Percentiles rank a stretch among this genome's conserved stretches.
phyloP scores from a whole-genome alignment of 2,888 invertebrate genomes.

The Erebia palarica region DNA sequence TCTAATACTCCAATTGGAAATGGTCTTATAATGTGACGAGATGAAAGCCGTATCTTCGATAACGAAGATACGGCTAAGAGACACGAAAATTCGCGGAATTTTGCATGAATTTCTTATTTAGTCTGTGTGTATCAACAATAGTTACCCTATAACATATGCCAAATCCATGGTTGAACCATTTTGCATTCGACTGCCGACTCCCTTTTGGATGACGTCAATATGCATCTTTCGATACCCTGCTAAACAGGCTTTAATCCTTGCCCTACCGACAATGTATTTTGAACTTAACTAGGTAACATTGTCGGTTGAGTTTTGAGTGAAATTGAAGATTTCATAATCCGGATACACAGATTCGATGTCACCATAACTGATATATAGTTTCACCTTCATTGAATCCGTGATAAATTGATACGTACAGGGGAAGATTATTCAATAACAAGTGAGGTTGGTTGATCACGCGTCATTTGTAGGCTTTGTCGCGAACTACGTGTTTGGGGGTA shows the following conservation, averaged over 20 bases:
- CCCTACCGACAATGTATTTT: neutral
- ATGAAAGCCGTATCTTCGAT: neutral
- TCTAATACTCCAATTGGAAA: too few relatives aligned
- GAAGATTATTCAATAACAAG: conserved; percentile 80
- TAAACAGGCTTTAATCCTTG: conserved; percentile 45
- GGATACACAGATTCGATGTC: conserved; percentile 61
- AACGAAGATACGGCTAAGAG: too few relatives aligned
- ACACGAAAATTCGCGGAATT: neutral
- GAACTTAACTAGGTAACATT: neutral
- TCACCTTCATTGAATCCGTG: conserved; percentile 80
- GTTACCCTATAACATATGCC: conserved; percentile 81
- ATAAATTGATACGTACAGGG: conserved; percentile 77
- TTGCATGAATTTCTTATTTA: neutral
- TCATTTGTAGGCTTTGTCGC: conserved; percentile 56
- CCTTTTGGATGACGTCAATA: conserved; percentile 81
- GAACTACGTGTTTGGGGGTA: conserved; percentile 45
- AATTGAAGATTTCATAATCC: conserved; percentile 47
- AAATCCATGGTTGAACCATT: conserved; percentile 80
- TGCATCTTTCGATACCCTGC: conserved; percentile 56
- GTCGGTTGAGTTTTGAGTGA: conserved; percentile 34
- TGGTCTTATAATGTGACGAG: too few relatives aligned
- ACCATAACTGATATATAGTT: conserved; percentile 77
- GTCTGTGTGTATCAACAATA: conserved; percentile 61
- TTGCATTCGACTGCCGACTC: conserved; percentile 78
- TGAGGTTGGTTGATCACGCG: conserved; percentile 64